Conservation (phyloP, 2,113 vertebrate species). For the Dryoscopus gambensis region DNA sequence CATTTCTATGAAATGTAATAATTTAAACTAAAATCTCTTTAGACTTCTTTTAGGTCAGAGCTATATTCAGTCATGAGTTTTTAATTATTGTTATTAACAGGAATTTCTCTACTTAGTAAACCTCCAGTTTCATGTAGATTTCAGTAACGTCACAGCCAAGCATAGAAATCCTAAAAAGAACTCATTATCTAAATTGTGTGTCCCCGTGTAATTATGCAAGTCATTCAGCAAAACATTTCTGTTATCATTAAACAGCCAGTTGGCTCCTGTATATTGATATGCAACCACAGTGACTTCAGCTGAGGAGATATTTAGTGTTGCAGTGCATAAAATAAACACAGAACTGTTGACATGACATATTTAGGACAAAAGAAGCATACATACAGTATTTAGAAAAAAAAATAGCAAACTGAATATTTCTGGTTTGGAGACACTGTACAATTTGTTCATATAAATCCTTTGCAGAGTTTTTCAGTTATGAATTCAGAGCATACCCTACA, state of each 20-base stretch:
- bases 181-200: not conserved
- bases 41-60: not conserved
- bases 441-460: constrained; percentile 48
- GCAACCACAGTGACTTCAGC: not conserved
- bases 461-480: not conserved
- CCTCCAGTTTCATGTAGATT: not conserved
- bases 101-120: not conserved
- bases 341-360: constrained; percentile 30
- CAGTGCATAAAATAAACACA: not conserved
- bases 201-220: not conserved
- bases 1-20: not conserved
- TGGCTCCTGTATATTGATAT: not conserved
- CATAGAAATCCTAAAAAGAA: not conserved
- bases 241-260: not conserved
- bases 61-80: not conserved
- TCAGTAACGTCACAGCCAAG: not conserved
- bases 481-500: constrained; percentile 36
- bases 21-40: not conserved
- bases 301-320: not conserved
- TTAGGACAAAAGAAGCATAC: constrained; percentile 38
- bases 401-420: not conserved
- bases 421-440: not conserved
- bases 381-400: not conserved
- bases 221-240: not conserved
- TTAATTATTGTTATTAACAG: not conserved